A percentile compares a stretch with the other conserved stretches of the same genome.
Evolutionary conservation across 2,113 vertebrate species (phyloP).

Genomic region (Hassar affinis): DNA sequence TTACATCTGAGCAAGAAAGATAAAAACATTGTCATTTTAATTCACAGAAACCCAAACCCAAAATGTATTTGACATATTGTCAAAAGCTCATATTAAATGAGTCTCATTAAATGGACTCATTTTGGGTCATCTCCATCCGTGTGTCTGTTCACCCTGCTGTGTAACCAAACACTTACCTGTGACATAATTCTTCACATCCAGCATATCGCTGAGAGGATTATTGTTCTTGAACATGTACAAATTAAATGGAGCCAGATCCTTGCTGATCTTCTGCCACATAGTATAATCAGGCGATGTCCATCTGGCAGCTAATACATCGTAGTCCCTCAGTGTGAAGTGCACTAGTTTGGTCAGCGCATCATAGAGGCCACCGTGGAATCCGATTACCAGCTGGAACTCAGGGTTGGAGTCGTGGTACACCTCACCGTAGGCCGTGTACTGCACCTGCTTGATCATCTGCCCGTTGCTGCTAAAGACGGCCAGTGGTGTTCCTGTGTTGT

Average conservation of each 20-base stretch:
- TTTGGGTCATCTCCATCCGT: not conserved
- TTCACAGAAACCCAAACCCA: not conserved
- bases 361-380: constrained; percentile 97
- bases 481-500: constrained; percentile 93
- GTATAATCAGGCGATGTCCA: constrained; percentile 97
- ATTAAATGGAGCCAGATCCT: constrained; percentile 91
- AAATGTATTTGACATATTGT: not conserved
- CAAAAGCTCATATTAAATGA: not conserved
- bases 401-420: constrained; percentile 96
- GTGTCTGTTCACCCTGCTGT: not conserved
- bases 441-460: constrained; percentile 97
- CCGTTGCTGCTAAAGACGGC: constrained; percentile 98
- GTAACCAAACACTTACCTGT: constrained; percentile 77
- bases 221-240: constrained; percentile 99
- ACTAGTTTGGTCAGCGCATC: constrained; percentile 94
- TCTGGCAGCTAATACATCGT: constrained; percentile 92
- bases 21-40: not conserved
- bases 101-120: too few relatives aligned
- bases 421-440: constrained; percentile 96
- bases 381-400: constrained; percentile 94
- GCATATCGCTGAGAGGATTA: constrained; percentile 95
- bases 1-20: constrained; percentile 82
- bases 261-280: constrained; percentile 94
- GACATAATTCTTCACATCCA: constrained; percentile 96
- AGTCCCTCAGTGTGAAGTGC: constrained; percentile 96